Percentiles rank a stretch among this genome's conserved stretches.
These are phyloP conservation scores for Centroberyx gerrardi DNA, from an alignment of 2,797 vertebrate genomes.

Conservation along the genomic window DNA sequence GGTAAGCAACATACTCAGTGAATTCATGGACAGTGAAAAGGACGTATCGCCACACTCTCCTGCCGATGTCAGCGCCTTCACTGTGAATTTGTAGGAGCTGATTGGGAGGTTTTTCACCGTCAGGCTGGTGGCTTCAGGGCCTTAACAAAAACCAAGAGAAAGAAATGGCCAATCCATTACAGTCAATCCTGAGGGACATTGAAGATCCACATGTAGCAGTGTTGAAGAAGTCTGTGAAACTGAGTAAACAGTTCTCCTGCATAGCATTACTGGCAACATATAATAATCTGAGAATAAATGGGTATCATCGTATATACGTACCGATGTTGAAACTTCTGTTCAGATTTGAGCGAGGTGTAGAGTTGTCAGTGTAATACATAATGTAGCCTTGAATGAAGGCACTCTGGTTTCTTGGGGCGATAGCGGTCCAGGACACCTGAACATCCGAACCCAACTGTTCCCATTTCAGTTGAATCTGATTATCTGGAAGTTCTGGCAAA, in stretches of 20 bases:
- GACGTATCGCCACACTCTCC: constrained; percentile 54
- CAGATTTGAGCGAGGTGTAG: fast-evolving
- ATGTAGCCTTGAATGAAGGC: constrained; percentile 76
- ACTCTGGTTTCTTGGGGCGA: constrained; percentile 48
- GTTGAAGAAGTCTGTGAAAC: background rate
- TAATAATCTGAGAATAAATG: background rate
- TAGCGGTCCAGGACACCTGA: constrained; percentile 70
- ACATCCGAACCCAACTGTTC: constrained; percentile 24
- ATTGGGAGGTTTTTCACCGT: constrained; percentile 41
- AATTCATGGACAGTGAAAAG: background rate
- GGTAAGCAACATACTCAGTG: constrained; percentile 31
- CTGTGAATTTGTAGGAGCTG: constrained; percentile 58
- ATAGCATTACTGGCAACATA: background rate
- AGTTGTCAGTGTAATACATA: constrained; percentile 30
- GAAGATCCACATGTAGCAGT: background rate
- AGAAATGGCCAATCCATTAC: background rate
- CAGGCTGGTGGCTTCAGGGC: constrained; percentile 42
- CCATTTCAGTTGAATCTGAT: constrained; percentile 41
- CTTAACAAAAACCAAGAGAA: constrained; percentile 26
- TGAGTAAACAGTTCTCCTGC: too few relatives aligned
- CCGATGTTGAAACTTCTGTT: background rate
- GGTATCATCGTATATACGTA: constrained; percentile 60
- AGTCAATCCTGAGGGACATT: background rate
- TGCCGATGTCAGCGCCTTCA: constrained; percentile 69
- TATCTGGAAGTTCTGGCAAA: constrained; percentile 36